A percentile compares a stretch with the other conserved stretches of the same genome.
Conservation (phyloP, 1,140 invertebrate genomes). For the Drosophila pseudoobscura region DNA sequence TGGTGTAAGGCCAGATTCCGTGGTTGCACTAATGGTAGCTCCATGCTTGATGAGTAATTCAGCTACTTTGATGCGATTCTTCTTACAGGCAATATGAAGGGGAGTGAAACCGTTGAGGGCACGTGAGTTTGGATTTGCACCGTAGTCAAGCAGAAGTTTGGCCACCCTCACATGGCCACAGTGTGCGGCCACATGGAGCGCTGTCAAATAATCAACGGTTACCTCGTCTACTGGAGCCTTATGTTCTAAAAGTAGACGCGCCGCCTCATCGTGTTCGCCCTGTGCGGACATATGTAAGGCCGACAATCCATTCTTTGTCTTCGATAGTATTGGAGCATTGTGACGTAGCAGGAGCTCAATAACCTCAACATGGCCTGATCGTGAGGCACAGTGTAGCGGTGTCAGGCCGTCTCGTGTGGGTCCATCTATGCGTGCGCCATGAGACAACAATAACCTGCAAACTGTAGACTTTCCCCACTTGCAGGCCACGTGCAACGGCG, state of each 20-base stretch:
- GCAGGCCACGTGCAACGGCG: slow-evolving; percentile 93
- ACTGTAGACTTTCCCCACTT: slow-evolving; percentile 86
- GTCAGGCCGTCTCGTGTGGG: slow-evolving; percentile 97
- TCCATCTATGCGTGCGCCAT: slow-evolving; percentile 96
- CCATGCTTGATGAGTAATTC: slow-evolving; percentile 97
- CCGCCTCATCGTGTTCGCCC: slow-evolving; percentile 98
- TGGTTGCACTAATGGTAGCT: slow-evolving; percentile 90
- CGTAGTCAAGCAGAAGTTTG: slow-evolving; percentile 95
- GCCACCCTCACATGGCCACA: slow-evolving; percentile 97
- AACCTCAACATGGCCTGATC: slow-evolving; percentile 98
- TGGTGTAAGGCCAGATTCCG: slow-evolving; percentile 94
- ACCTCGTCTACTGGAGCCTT: slow-evolving; percentile 98
- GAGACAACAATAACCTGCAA: slow-evolving; percentile 91
- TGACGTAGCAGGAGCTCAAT: slow-evolving; percentile 96
- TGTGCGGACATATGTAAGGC: slow-evolving; percentile 97
- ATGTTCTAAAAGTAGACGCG: slow-evolving; percentile 94
- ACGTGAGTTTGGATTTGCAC: slow-evolving; percentile 98
- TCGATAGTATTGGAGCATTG: slow-evolving; percentile 96
- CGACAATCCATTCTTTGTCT: slow-evolving; percentile 98
- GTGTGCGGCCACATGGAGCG: slow-evolving; percentile 97
- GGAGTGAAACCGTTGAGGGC: slow-evolving; percentile 99
- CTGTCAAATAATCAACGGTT: slow-evolving; percentile 98
- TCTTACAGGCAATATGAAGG: slow-evolving; percentile 99
- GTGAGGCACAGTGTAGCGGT: slow-evolving; percentile 94
- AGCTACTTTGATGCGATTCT: slow-evolving; percentile 98